A percentile compares a stretch with the other conserved stretches of the same genome.
Conservation (phyloP, 2,888 invertebrate species). For the Parasteatoda lunata region DNA sequence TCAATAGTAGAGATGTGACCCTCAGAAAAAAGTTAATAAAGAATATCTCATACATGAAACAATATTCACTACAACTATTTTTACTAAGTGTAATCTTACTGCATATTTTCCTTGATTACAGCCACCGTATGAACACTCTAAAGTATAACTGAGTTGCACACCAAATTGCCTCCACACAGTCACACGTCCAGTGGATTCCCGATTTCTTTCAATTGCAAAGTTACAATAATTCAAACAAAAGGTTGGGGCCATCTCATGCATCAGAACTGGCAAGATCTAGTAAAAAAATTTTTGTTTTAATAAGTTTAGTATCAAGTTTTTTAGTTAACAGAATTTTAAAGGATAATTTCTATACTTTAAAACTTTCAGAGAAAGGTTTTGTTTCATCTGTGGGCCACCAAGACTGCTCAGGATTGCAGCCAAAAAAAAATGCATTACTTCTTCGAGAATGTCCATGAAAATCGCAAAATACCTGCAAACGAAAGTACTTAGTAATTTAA, state of each 20-base stretch:
- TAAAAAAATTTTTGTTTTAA: conserved; percentile 39
- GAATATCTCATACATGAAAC: conserved; percentile 54
- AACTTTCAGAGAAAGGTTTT: conserved; percentile 62
- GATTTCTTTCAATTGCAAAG: conserved; percentile 83
- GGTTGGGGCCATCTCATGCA: conserved; percentile 82
- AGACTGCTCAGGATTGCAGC: conserved; percentile 79
- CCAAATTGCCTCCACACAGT: conserved; percentile 90
- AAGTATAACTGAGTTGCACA: conserved; percentile 84
- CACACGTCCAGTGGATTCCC: conserved; percentile 89
- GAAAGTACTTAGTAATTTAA: conserved; percentile 66
- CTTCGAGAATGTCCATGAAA: conserved; percentile 88
- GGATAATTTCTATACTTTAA: conserved; percentile 26
- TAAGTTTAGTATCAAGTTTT: not conserved
- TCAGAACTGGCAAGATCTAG: conserved; percentile 82
- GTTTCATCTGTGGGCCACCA: conserved; percentile 69
- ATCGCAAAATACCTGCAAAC: conserved; percentile 82
- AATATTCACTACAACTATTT: conserved; percentile 11
- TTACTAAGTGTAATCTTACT: conserved; percentile 74
- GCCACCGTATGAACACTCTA: conserved; percentile 91
- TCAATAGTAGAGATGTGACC: not conserved
- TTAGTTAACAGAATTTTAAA: not conserved
- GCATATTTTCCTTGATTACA: conserved; percentile 85
- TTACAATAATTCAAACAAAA: conserved; percentile 84
- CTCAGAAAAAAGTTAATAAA: not conserved
- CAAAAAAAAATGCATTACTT: conserved; percentile 90